Conservation (phyloP, 23 tunicate species). For the Halocynthia roretzi region DNA sequence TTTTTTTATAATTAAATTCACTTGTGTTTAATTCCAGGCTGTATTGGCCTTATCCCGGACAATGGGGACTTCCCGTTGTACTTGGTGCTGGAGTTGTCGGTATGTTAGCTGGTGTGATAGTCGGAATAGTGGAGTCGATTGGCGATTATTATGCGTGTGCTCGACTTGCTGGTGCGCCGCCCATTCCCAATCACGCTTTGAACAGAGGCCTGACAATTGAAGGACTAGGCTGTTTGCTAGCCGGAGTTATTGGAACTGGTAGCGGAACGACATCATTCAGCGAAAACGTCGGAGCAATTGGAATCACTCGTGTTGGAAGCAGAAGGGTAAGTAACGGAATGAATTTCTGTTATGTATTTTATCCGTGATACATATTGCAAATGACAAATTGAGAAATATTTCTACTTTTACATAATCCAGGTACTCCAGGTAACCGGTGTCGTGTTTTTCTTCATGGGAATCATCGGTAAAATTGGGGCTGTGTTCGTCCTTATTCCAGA, state of each 20-base stretch:
- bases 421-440: slow-evolving; percentile 73
- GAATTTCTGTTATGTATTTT: background rate
- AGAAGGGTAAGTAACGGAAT: slow-evolving; percentile 46
- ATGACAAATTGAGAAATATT: background rate
- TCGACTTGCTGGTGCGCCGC: slow-evolving; percentile 60
- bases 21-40: slow-evolving; percentile 37
- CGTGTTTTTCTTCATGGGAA: slow-evolving; percentile 46
- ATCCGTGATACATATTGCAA: too few relatives aligned
- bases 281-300: slow-evolving; percentile 82
- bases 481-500: slow-evolving; percentile 84
- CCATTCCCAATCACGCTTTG: slow-evolving; percentile 73
- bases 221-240: slow-evolving; percentile 74
- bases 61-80: slow-evolving; percentile 88
- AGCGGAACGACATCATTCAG: slow-evolving; percentile 88
- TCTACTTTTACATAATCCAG: slow-evolving; percentile 23
- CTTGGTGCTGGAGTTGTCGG: slow-evolving; percentile 81
- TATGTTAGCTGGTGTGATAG: slow-evolving; percentile 75
- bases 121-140: slow-evolving; percentile 78
- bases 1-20: background rate
- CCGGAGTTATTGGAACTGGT: slow-evolving; percentile 78
- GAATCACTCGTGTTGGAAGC: slow-evolving; percentile 76
- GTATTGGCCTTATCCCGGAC: slow-evolving; percentile 85
- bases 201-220: slow-evolving; percentile 91
- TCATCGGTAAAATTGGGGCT: slow-evolving; percentile 78
- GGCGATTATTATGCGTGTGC: slow-evolving; percentile 98